Evolutionary conservation across 2,113 vertebrate species (phyloP).

Genomic region (Engraulis encrasicolus): DNA sequence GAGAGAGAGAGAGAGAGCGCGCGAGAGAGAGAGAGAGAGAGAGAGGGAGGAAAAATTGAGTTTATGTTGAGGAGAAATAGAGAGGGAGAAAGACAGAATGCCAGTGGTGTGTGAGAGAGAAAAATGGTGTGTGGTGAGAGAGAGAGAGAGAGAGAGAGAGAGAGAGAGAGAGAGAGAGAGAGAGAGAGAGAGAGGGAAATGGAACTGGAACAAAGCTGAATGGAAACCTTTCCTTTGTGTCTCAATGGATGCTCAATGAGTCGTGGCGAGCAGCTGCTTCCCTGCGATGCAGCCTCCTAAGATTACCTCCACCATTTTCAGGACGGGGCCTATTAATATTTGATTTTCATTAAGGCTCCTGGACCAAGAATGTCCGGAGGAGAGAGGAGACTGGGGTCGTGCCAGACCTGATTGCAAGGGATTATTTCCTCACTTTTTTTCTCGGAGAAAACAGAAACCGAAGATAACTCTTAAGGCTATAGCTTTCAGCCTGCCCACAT

Average conservation of each 20-base stretch:
- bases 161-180: not conserved
- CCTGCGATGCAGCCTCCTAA: conserved; percentile 25
- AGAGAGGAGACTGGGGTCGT: conserved; percentile 1
- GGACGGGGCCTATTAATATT: conserved; percentile 47
- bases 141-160: conserved; percentile 17
- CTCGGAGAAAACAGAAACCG: conserved; percentile 7
- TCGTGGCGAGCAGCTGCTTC: conserved; percentile 32
- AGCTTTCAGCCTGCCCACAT: not conserved
- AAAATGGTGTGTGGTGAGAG: not conserved
- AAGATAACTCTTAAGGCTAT: not conserved
- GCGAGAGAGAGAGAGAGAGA: not conserved
- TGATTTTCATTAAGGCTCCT: conserved; percentile 44
- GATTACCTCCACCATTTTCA: conserved; percentile 33
- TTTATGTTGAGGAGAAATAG: too few relatives aligned
- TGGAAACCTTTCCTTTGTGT: conserved; percentile 44
- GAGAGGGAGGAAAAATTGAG: too few relatives aligned
- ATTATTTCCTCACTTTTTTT: not conserved
- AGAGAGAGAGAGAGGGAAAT: conserved; percentile 9
- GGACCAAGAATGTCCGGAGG: conserved; percentile 28
- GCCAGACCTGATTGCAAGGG: not conserved
- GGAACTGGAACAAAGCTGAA: conserved; percentile 27
- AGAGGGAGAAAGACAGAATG: too few relatives aligned
- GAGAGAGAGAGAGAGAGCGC: not conserved
- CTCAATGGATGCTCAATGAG: conserved; percentile 45
- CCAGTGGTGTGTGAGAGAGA: too few relatives aligned